A percentile compares a stretch with the other conserved stretches of the same genome.
Evolutionary conservation across 2,888 invertebrate genomes (phyloP).

Genomic region (Tipula confusa): DNA sequence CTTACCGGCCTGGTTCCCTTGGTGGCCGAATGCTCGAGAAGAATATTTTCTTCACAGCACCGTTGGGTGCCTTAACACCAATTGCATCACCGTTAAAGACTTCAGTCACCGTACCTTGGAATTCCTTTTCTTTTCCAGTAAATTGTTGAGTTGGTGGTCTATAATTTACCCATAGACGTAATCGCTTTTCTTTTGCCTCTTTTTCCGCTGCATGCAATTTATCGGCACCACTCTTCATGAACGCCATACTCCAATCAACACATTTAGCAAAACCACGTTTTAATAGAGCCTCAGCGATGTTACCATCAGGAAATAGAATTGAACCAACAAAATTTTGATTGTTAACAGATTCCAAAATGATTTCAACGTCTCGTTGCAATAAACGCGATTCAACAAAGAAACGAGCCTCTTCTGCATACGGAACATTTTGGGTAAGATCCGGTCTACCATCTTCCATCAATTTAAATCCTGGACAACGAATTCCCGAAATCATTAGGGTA

Average conservation of each 20-base stretch:
- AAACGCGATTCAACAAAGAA: constrained; percentile 89
- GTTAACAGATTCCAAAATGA: constrained; percentile 85
- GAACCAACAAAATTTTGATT: constrained; percentile 93
- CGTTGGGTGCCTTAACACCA: constrained; percentile 74
- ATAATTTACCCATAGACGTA: constrained; percentile 90
- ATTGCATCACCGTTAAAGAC: constrained; percentile 93
- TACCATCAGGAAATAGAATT: constrained; percentile 84
- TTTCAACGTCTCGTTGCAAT: constrained; percentile 85
- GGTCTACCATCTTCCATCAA: constrained; percentile 66
- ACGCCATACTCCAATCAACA: constrained; percentile 87
- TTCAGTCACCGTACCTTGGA: constrained; percentile 78
- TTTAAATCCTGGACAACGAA: constrained; percentile 79
- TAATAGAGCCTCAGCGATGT: constrained; percentile 89
- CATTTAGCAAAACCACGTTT: constrained; percentile 90
- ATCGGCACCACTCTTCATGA: constrained; percentile 74
- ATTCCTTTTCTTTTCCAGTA: constrained; percentile 75
- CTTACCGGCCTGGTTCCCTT: constrained; percentile 57
- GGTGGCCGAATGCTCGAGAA: constrained; percentile 94
- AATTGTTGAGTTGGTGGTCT: constrained; percentile 65
- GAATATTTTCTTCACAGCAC: constrained; percentile 84
- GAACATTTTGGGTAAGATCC: constrained; percentile 62
- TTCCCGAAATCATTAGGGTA: constrained; percentile 93
- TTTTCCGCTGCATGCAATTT: constrained; percentile 80
- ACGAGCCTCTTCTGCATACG: constrained; percentile 85
- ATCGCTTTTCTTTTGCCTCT: constrained; percentile 77